Conservation (phyloP, 1,140 invertebrate species). For the Drosophila persimilis region DNA sequence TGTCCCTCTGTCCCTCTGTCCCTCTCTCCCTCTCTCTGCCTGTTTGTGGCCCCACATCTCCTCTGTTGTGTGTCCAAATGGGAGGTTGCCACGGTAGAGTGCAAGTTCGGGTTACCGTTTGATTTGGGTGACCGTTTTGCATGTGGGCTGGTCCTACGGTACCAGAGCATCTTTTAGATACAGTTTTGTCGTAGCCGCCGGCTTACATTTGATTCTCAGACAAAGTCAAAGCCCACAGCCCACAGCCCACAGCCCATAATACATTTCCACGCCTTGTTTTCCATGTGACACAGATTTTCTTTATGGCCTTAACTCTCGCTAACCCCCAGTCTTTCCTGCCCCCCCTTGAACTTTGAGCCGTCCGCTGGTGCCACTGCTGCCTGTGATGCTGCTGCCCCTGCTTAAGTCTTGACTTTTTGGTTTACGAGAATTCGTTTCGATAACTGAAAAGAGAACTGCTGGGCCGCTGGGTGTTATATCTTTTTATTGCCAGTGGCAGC, state of each 20-base stretch:
- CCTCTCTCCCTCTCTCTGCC: not conserved
- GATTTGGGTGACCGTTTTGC: conserved; percentile 52
- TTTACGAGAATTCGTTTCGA: conserved; percentile 61
- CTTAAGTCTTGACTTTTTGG: conserved; percentile 45
- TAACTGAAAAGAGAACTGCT: conserved; percentile 43
- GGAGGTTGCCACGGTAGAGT: conserved; percentile 37
- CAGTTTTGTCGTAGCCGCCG: not conserved
- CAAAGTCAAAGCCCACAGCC: conserved; percentile 55
- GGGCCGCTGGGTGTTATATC: conserved; percentile 64
- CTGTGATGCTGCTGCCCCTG: not conserved
- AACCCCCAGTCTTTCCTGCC: not conserved
- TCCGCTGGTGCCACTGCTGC: not conserved
- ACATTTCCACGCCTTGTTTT: conserved; percentile 41
- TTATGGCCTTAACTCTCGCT: conserved; percentile 50
- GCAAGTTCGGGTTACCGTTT: conserved; percentile 32
- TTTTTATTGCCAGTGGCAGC: conserved; percentile 63
- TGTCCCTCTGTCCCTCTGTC: conserved; percentile 6
- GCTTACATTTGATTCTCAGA: conserved; percentile 28
- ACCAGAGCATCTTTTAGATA: not conserved
- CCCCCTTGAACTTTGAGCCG: not conserved
- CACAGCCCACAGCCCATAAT: conserved; percentile 10
- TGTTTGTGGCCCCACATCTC: not conserved
- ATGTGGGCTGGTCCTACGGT: conserved; percentile 32
- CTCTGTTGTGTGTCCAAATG: conserved; percentile 58
- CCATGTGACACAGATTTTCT: conserved; percentile 61